A percentile compares a stretch with the other conserved stretches of the same genome.
These are phyloP conservation scores for Phymanthus crucifer DNA, from an alignment of 92 coral and sea anemone genomes.

Conservation along the genomic window DNA sequence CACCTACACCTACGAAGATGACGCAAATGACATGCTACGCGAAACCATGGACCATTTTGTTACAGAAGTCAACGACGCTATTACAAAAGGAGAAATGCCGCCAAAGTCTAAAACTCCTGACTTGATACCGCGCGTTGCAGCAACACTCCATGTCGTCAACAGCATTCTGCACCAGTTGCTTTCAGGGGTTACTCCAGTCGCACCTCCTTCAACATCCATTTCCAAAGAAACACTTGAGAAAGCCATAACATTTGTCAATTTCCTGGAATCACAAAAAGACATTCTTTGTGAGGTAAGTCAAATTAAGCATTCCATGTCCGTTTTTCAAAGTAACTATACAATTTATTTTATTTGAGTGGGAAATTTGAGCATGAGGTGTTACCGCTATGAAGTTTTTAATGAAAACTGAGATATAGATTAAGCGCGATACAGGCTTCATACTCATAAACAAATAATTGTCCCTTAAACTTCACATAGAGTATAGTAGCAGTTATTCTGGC, in stretches of 20 bases:
- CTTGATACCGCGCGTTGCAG: slow-evolving; percentile 25
- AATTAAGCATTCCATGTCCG: background rate
- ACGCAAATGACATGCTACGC: slow-evolving; percentile 15
- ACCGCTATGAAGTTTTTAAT: too few relatives aligned
- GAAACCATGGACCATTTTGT: slow-evolving; percentile 24
- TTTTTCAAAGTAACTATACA: too few relatives aligned
- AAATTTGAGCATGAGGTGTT: too few relatives aligned
- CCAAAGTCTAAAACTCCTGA: slow-evolving; percentile 33
- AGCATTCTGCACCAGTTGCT: slow-evolving; percentile 13
- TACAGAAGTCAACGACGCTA: slow-evolving; percentile 34
- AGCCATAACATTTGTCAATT: slow-evolving; percentile 32
- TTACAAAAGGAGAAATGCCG: slow-evolving; percentile 22
- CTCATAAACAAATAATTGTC: too few relatives aligned
- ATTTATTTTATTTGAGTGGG: too few relatives aligned
- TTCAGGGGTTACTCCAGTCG: background rate
- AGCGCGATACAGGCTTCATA: too few relatives aligned
- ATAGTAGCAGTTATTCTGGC: too few relatives aligned
- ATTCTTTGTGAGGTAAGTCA: slow-evolving; percentile 53
- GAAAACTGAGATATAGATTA: too few relatives aligned
- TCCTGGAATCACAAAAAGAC: slow-evolving; percentile 49
- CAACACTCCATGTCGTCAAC: slow-evolving; percentile 25
- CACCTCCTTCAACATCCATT: slow-evolving; percentile 21
- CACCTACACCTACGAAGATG: slow-evolving; percentile 23
- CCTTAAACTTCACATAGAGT: too few relatives aligned
- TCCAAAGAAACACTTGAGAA: slow-evolving; percentile 29